Percentiles rank a stretch among this genome's conserved stretches.
Evolutionary conservation across 2,888 invertebrate species (phyloP).

Genomic region (Ochropacha duplaris): DNA sequence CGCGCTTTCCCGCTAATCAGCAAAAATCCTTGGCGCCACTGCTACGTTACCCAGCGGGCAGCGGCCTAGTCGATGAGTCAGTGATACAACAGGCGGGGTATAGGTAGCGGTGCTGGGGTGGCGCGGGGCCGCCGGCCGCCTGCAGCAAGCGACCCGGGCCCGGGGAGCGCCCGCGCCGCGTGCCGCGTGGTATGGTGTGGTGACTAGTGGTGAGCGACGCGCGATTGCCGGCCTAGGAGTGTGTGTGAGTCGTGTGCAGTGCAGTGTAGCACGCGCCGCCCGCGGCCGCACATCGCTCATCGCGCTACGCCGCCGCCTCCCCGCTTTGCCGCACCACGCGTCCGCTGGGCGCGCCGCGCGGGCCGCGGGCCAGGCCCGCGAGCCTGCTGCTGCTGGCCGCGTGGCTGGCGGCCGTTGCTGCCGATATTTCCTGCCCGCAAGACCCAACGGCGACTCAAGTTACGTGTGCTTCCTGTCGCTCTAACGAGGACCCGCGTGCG

Average conservation of each 20-base stretch:
- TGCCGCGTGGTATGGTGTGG: slow-evolving; percentile 34
- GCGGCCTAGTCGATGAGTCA: slow-evolving; percentile 34
- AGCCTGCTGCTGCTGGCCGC: slow-evolving; percentile 81
- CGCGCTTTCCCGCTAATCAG: slow-evolving; percentile 22
- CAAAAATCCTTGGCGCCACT: slow-evolving; percentile 19
- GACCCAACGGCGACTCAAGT: slow-evolving; percentile 56
- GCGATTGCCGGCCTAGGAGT: slow-evolving; percentile 21
- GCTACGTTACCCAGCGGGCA: neutral
- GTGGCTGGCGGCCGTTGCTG: slow-evolving; percentile 74
- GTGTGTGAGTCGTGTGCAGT: slow-evolving; percentile 65
- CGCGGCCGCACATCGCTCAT: slow-evolving; percentile 76
- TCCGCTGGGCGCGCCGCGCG: slow-evolving; percentile 81
- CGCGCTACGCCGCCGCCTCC: slow-evolving; percentile 78
- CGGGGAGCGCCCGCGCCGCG: too few species aligned
- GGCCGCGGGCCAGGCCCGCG: slow-evolving; percentile 83
- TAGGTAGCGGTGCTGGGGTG: slow-evolving; percentile 27
- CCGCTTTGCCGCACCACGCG: slow-evolving; percentile 82
- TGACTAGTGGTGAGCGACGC: slow-evolving; percentile 28
- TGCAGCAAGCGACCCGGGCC: too few species aligned
- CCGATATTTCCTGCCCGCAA: slow-evolving; percentile 69
- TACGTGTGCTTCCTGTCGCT: slow-evolving; percentile 81
- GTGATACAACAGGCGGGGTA: slow-evolving; percentile 36
- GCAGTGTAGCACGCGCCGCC: slow-evolving; percentile 80
- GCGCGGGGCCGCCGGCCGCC: slow-evolving; percentile 34
- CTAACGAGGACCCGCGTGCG: slow-evolving; percentile 82